These are phyloP conservation scores for Acanthaster planci DNA, from an alignment of 35 echinoderm and acorn worm species.

Conservation along the genomic window DNA sequence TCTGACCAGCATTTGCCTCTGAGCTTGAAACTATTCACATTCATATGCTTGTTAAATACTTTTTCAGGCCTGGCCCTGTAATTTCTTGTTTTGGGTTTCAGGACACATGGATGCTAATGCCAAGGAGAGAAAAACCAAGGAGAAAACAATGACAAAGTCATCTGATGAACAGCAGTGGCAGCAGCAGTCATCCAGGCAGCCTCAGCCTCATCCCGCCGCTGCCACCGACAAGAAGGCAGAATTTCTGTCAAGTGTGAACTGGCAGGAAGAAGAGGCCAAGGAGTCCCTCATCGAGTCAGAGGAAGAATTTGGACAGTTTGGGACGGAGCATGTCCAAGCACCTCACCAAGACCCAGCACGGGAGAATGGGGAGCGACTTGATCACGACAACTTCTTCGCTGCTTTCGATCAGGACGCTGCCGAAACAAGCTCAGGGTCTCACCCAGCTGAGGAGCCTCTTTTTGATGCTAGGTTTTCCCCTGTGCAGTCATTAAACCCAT, in stretches of 20 bases:
- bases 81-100: conserved; percentile 9
- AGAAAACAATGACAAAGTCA: neutral
- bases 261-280: conserved; percentile 42
- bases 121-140: conserved; percentile 46
- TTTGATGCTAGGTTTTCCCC: neutral
- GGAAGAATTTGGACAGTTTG: conserved; percentile 65
- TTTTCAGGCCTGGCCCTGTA: neutral
- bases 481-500: neutral
- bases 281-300: conserved; percentile 62
- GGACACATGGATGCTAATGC: conserved; percentile 76
- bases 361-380: neutral
- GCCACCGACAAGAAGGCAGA: conserved; percentile 19
- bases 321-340: conserved; percentile 15
- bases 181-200: conserved; percentile 11
- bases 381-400: conserved; percentile 51
- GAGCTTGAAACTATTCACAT: too few relatives aligned
- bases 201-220: neutral
- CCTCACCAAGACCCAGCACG: neutral
- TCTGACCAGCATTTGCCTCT: too few relatives aligned
- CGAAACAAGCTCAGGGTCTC: neutral
- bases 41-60: too few relatives aligned
- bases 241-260: conserved; percentile 42
- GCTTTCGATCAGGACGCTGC: conserved; percentile 11
- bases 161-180: neutral
- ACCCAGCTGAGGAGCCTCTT: neutral